Conservation (phyloP, 2,797 vertebrate species). For the Enteromius trimaculatus region DNA sequence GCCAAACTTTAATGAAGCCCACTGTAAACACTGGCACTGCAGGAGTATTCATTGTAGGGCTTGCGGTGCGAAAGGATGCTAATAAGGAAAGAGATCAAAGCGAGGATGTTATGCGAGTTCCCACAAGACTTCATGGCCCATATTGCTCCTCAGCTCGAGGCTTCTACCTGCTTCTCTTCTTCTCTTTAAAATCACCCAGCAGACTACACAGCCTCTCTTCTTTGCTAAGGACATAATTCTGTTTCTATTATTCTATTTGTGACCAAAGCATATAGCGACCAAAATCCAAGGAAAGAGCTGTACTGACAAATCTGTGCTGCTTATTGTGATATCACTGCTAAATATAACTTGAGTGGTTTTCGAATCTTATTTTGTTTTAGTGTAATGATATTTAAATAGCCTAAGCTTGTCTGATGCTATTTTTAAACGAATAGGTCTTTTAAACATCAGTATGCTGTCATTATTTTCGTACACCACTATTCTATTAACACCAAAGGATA, state of each 20-base stretch:
- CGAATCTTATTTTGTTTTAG: neutral
- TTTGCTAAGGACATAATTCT: neutral
- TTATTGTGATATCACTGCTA: neutral
- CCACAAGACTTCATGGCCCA: slow-evolving; percentile 50
- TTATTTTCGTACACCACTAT: neutral
- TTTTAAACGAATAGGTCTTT: neutral
- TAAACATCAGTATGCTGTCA: neutral
- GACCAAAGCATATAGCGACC: neutral
- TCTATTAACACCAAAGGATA: neutral
- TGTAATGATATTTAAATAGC: slow-evolving; percentile 2
- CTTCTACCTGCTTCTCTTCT: slow-evolving; percentile 32
- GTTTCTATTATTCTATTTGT: neutral
- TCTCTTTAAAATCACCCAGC: slow-evolving; percentile 20
- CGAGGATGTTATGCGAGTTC: slow-evolving; percentile 39
- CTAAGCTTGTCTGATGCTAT: neutral
- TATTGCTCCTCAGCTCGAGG: slow-evolving; percentile 43
- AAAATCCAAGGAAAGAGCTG: neutral
- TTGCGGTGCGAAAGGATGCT: slow-evolving; percentile 23
- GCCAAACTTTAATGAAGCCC: slow-evolving; percentile 28
- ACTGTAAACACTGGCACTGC: slow-evolving; percentile 17
- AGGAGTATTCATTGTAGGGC: slow-evolving; percentile 33
- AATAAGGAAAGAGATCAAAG: slow-evolving; percentile 53
- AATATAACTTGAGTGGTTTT: slow-evolving; percentile 1
- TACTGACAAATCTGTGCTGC: neutral
- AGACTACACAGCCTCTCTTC: neutral